phyloP scores from a whole-genome alignment of 64 coral and sea anemone species.

The Acropora yongei region DNA sequence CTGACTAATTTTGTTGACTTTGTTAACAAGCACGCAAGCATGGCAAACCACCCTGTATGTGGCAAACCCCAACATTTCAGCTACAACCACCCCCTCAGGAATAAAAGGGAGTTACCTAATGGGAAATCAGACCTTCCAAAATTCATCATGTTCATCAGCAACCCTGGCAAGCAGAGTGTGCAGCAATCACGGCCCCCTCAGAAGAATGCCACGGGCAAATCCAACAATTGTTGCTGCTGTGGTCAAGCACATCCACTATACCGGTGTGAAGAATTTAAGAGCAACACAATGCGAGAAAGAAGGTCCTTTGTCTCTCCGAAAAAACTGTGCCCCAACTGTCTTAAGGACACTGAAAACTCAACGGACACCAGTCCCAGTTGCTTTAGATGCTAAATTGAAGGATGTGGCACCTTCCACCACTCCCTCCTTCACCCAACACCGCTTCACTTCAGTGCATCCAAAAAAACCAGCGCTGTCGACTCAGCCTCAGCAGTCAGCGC shows the following conservation, averaged over 20 bases:
- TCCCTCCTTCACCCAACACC: conserved; percentile 43
- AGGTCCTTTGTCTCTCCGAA: neutral
- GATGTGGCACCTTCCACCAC: conserved; percentile 35
- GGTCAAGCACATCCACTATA: conserved; percentile 33
- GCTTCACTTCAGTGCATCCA: neutral
- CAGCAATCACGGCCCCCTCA: neutral
- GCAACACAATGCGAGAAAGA: conserved; percentile 28
- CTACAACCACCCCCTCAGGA: neutral
- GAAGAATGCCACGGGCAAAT: neutral
- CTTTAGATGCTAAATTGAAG: conserved; percentile 27
- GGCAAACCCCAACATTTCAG: neutral
- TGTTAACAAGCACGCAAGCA: conserved; percentile 45
- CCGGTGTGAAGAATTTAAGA: conserved; percentile 38
- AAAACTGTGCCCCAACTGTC: conserved; percentile 55
- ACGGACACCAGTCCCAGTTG: conserved; percentile 20
- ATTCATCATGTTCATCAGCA: neutral
- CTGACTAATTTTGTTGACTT: conserved; percentile 50
- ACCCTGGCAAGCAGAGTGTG: neutral
- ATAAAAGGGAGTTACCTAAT: neutral
- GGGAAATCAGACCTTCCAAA: neutral
- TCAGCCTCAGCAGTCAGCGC: neutral
- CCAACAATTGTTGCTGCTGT: conserved; percentile 35
- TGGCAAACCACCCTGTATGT: conserved; percentile 54
- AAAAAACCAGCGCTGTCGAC: neutral
- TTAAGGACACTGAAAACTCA: conserved; percentile 43